phyloP scores from a whole-genome alignment of 2,888 invertebrate species.

The Ophion ellenae region DNA sequence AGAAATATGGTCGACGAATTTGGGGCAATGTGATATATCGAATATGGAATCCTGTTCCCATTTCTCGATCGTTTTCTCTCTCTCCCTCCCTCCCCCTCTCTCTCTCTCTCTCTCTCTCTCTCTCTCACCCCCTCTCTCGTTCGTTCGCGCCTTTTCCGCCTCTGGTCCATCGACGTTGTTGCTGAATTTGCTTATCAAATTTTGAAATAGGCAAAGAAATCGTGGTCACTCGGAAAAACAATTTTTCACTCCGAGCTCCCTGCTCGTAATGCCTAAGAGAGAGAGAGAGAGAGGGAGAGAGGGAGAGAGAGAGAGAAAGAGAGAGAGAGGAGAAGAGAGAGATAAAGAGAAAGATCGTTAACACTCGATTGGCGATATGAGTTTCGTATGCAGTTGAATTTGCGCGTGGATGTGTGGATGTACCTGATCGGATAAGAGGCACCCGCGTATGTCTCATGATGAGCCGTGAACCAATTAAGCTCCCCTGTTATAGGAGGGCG shows the following conservation, averaged over 20 bases:
- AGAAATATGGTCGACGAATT: conserved; percentile 59
- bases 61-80: conserved; percentile 36
- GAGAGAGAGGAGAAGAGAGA: too few relatives aligned
- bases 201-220: too few relatives aligned
- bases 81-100: background rate
- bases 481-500: conserved; percentile 52
- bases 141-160: background rate
- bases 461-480: conserved; percentile 69
- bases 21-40: conserved; percentile 41
- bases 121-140: background rate
- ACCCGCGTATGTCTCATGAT: conserved; percentile 7
- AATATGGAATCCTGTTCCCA: background rate
- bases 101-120: conserved; percentile 13
- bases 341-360: conserved; percentile 10
- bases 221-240: too few relatives aligned
- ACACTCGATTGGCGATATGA: background rate
- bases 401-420: background rate
- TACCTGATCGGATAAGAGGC: conserved; percentile 6
- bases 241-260: too few relatives aligned
- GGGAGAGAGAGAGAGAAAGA: too few relatives aligned
- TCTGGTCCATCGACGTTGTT: too few relatives aligned
- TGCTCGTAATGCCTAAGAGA: too few relatives aligned
- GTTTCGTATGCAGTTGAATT: background rate
- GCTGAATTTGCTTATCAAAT: too few relatives aligned
- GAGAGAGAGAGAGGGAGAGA: too few relatives aligned